Evolutionary conservation across 2,797 vertebrate species (phyloP).

Genomic region (Heteromormyrus szaboi): DNA sequence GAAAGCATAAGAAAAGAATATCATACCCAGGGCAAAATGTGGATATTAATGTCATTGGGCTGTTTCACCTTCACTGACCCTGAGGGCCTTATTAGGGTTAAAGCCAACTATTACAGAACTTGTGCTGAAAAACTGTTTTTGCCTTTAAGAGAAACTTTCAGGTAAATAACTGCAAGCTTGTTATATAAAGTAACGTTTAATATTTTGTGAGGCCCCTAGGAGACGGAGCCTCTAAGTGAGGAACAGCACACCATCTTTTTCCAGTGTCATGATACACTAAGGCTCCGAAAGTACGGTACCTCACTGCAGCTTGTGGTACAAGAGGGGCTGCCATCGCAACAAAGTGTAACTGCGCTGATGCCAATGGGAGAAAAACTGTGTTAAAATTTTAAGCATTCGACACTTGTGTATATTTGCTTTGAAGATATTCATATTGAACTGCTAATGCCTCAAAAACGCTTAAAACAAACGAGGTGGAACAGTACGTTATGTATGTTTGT

Average conservation of each 20-base stretch:
- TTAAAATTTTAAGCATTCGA: too few relatives aligned
- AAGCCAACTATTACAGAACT: background rate
- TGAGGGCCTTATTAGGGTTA: background rate
- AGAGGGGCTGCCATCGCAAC: too few relatives aligned
- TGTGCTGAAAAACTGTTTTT: background rate
- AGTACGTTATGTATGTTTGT: too few relatives aligned
- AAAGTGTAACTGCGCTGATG: too few relatives aligned
- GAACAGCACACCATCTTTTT: background rate
- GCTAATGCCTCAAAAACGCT: too few relatives aligned
- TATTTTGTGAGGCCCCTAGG: background rate
- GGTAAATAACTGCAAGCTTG: background rate
- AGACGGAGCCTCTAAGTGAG: background rate
- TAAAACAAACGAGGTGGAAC: too few relatives aligned
- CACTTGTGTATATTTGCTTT: too few relatives aligned
- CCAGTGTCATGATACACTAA: background rate
- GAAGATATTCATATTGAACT: too few relatives aligned
- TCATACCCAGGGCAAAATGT: background rate
- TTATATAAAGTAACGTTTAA: background rate
- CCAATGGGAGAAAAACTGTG: too few relatives aligned
- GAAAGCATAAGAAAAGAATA: background rate
- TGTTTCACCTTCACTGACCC: background rate
- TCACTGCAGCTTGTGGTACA: too few relatives aligned
- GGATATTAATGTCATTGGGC: background rate
- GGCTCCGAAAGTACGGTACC: background rate
- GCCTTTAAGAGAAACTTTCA: background rate